Evolutionary conservation across 2,888 invertebrate genomes (phyloP).

Genomic region (Eucera pruinosa): DNA sequence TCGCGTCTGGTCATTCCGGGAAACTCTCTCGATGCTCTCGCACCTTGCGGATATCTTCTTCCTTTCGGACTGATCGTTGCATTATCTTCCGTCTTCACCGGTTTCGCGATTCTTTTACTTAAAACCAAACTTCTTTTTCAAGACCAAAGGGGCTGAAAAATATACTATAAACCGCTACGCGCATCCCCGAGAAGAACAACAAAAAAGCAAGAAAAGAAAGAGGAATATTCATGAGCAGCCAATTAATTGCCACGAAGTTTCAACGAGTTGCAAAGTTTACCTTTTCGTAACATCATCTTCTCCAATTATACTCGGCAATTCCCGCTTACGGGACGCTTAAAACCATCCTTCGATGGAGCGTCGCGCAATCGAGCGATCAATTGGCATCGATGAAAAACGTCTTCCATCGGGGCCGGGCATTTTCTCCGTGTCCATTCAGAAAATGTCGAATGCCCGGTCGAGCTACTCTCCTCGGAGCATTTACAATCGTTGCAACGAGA

Average conservation of each 20-base stretch:
- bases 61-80: too few relatives aligned
- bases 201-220: too few relatives aligned
- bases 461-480: not conserved
- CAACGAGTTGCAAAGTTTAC: not conserved
- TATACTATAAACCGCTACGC: too few relatives aligned
- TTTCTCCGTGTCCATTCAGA: not conserved
- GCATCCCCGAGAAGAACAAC: too few relatives aligned
- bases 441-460: not conserved
- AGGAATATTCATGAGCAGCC: not conserved
- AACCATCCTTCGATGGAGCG: not conserved
- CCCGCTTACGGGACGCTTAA: not conserved
- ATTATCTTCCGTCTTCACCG: too few relatives aligned
- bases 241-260: too few relatives aligned
- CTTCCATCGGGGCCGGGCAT: not conserved
- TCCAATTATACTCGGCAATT: not conserved
- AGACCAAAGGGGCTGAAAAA: too few relatives aligned
- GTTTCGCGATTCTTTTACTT: too few relatives aligned
- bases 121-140: too few relatives aligned
- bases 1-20: too few relatives aligned
- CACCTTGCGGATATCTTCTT: too few relatives aligned
- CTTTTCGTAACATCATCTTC: not conserved
- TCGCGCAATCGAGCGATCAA: not conserved
- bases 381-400: slow-evolving; percentile 15
- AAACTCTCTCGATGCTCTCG: too few relatives aligned
- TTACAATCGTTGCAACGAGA: not conserved